phyloP scores from a whole-genome alignment of 2,797 vertebrate species.

The Etheostoma perlongum region DNA sequence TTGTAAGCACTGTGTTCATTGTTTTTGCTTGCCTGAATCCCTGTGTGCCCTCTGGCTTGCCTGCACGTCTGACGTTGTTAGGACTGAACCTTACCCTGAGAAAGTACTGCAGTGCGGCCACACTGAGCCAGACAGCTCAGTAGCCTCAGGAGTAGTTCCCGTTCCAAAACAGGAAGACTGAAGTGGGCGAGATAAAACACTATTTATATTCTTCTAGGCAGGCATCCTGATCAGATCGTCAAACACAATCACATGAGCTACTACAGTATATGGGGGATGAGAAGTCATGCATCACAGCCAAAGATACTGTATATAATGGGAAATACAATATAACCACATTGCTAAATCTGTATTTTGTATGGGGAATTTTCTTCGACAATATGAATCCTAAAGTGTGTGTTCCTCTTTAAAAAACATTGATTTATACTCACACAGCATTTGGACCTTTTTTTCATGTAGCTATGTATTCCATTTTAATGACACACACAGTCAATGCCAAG shows the following conservation, averaged over 20 bases:
- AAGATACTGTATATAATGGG: not conserved
- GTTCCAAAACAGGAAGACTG: slow-evolving; percentile 63
- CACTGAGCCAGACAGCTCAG: slow-evolving; percentile 39
- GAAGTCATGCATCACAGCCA: not conserved
- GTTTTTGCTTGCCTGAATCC: slow-evolving; percentile 14
- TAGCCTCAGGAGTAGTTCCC: slow-evolving; percentile 24
- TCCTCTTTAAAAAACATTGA: slow-evolving; percentile 19
- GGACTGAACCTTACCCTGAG: slow-evolving; percentile 40
- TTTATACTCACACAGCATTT: slow-evolving; percentile 30
- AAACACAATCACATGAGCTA: slow-evolving; percentile 9
- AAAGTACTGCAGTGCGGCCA: slow-evolving; percentile 37
- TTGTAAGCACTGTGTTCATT: slow-evolving; percentile 6
- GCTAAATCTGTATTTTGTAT: not conserved
- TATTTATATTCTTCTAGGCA: slow-evolving; percentile 41
- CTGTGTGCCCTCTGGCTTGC: slow-evolving; percentile 1
- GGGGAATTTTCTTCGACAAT: too few species aligned
- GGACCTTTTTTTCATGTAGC: slow-evolving; percentile 3
- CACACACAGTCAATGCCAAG: slow-evolving; percentile 8
- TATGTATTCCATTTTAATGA: slow-evolving; percentile 32
- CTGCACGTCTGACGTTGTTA: slow-evolving; percentile 38
- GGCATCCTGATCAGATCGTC: slow-evolving; percentile 39
- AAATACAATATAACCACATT: not conserved
- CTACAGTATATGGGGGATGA: not conserved
- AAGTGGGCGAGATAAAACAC: slow-evolving; percentile 55
- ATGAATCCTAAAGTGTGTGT: not conserved